Conservation (phyloP, 2,113 vertebrate genomes). For the Catharus fuscescens region DNA sequence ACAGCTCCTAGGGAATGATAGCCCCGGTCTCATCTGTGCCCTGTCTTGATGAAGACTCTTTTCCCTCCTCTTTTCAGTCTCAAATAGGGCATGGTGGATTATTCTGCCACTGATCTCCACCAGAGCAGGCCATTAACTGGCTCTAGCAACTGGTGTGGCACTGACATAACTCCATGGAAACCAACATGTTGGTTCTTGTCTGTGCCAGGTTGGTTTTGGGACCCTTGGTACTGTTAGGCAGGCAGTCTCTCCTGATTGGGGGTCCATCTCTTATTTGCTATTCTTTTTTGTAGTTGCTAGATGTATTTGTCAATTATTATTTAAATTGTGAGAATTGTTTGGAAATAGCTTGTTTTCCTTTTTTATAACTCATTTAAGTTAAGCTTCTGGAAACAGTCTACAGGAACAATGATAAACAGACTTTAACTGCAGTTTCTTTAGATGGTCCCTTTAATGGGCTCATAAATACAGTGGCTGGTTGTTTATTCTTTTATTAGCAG, state of each 20-base stretch:
- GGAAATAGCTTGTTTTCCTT: slow-evolving; percentile 26
- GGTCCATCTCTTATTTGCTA: background rate
- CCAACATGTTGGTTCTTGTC: background rate
- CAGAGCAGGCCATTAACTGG: accelerated
- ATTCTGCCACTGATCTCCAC: background rate
- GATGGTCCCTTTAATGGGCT: slow-evolving; percentile 35
- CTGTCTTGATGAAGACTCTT: background rate
- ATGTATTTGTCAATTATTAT: slow-evolving; percentile 65
- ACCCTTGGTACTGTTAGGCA: background rate
- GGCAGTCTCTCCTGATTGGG: background rate
- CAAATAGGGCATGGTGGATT: accelerated
- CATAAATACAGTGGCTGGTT: slow-evolving; percentile 46
- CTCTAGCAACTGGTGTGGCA: background rate
- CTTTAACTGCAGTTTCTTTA: slow-evolving; percentile 39
- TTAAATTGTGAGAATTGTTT: slow-evolving; percentile 46
- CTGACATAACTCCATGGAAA: background rate
- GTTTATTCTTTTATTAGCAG: slow-evolving; percentile 46
- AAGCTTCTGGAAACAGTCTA: slow-evolving; percentile 35
- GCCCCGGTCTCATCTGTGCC: accelerated
- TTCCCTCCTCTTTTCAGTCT: background rate
- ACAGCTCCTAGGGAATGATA: background rate
- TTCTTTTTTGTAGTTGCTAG: background rate
- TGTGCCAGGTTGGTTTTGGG: background rate
- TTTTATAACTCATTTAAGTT: slow-evolving; percentile 59
- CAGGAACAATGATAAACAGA: slow-evolving; percentile 40